phyloP scores from a whole-genome alignment of 2,888 invertebrate species.

The Diarsia dahlii region DNA sequence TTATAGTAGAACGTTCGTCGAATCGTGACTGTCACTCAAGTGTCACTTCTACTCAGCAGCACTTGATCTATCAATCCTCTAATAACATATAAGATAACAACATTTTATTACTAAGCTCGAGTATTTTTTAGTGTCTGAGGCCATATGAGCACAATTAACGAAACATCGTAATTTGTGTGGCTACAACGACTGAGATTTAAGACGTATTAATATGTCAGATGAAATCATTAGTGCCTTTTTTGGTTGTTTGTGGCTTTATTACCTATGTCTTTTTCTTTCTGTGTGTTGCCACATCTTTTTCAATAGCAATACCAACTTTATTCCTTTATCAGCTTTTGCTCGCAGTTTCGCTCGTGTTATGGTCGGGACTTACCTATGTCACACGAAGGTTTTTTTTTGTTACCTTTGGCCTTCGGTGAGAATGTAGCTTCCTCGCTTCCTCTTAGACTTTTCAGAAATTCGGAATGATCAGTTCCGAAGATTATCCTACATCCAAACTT shows the following conservation, averaged over 20 bases:
- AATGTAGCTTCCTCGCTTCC: not conserved
- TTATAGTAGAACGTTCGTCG: slow-evolving; percentile 19
- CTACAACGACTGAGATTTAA: slow-evolving; percentile 51
- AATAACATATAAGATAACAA: slow-evolving; percentile 74
- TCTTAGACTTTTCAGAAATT: not conserved
- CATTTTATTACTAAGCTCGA: slow-evolving; percentile 73
- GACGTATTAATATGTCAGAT: slow-evolving; percentile 55
- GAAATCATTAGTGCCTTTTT: slow-evolving; percentile 48
- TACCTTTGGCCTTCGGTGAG: no score
- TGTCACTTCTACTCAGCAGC: slow-evolving; percentile 63
- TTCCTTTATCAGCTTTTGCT: not conserved
- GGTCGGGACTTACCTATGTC: not conserved
- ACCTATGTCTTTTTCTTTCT: not conserved
- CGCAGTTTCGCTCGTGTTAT: not conserved
- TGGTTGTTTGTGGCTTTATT: slow-evolving; percentile 25
- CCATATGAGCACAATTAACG: slow-evolving; percentile 58
- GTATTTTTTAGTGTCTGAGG: slow-evolving; percentile 58
- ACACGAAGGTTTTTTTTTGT: no score
- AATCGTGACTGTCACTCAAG: slow-evolving; percentile 61
- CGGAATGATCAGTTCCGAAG: not conserved
- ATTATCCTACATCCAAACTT: no score
- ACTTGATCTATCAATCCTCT: slow-evolving; percentile 64
- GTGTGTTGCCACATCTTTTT: slow-evolving; percentile 20
- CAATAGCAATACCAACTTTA: not conserved
- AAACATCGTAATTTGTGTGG: slow-evolving; percentile 61